Percentiles rank a stretch among this genome's conserved stretches.
phyloP scores from a whole-genome alignment of 2,113 vertebrate genomes.

The Chaenogobius annularis region DNA sequence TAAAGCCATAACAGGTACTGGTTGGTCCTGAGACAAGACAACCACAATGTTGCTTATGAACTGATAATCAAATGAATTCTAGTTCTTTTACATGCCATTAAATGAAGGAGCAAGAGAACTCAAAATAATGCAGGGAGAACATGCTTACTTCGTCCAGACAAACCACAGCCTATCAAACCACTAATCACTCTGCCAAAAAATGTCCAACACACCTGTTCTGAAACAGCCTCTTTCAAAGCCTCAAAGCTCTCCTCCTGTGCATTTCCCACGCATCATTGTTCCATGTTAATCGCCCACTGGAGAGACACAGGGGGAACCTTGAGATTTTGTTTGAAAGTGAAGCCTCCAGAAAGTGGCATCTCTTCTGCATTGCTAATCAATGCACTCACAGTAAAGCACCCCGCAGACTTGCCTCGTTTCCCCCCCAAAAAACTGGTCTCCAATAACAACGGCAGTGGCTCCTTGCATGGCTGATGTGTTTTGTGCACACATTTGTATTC shows the following conservation, averaged over 20 bases:
- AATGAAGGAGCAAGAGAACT: not conserved
- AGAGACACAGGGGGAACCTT: conserved; percentile 49
- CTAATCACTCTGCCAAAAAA: not conserved
- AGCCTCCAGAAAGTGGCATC: conserved; percentile 56
- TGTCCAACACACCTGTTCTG: conserved; percentile 43
- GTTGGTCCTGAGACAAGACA: not conserved
- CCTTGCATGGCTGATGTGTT: conserved; percentile 40
- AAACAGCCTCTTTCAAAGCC: conserved; percentile 34
- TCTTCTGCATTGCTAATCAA: conserved; percentile 69
- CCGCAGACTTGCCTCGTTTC: conserved; percentile 46
- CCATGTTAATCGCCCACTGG: conserved; percentile 60
- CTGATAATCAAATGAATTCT: too few relatives aligned
- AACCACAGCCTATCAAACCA: not conserved
- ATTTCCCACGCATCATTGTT: conserved; percentile 60
- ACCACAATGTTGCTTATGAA: not conserved
- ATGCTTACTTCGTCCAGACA: not conserved
- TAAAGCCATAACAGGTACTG: not conserved
- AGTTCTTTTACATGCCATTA: not conserved
- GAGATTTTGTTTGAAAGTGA: conserved; percentile 64
- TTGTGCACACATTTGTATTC: conserved; percentile 30
- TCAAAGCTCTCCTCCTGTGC: conserved; percentile 38
- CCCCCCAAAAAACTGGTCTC: conserved; percentile 44
- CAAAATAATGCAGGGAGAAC: not conserved
- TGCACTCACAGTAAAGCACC: conserved; percentile 46
- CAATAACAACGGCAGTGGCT: conserved; percentile 37